Evolutionary conservation across 2,888 invertebrate species (phyloP).

Genomic region (Apamea crenata): DNA sequence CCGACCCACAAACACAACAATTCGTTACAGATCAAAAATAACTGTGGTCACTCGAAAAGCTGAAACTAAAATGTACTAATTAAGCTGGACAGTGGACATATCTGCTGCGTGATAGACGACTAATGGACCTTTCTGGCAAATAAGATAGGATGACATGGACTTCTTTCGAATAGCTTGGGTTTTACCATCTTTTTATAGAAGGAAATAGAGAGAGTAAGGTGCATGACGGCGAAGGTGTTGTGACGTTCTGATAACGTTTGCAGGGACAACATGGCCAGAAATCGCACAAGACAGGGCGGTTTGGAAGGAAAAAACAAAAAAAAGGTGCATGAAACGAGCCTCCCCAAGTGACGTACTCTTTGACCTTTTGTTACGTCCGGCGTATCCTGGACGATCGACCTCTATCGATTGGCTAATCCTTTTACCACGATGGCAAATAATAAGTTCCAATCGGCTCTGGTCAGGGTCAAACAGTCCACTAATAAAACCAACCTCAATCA

Average conservation of each 20-base stretch:
- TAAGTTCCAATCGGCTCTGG: not conserved
- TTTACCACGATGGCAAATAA: not conserved
- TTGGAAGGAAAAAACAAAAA: too few relatives aligned
- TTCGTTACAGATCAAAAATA: constrained; percentile 3
- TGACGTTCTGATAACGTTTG: too few relatives aligned
- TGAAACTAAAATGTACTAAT: not conserved
- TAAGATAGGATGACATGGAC: not conserved
- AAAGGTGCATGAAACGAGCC: not conserved
- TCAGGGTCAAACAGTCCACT: not conserved
- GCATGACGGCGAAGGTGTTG: too few relatives aligned
- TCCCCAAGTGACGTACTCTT: not conserved
- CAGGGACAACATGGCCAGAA: too few relatives aligned
- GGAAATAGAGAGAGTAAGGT: not conserved
- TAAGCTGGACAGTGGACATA: not conserved
- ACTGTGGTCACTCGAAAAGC: not conserved
- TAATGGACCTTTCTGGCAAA: too few relatives aligned
- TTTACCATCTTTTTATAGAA: not conserved
- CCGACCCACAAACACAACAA: not conserved
- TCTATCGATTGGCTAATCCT: not conserved
- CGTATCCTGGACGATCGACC: not conserved
- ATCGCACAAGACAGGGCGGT: too few relatives aligned
- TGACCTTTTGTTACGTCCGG: not conserved
- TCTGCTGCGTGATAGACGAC: not conserved
- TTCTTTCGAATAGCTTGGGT: not conserved
- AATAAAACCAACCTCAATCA: not conserved